Base-by-base conservation (phyloP, 1,140 invertebrate genomes). In the Magallana ariakensis region DNA sequence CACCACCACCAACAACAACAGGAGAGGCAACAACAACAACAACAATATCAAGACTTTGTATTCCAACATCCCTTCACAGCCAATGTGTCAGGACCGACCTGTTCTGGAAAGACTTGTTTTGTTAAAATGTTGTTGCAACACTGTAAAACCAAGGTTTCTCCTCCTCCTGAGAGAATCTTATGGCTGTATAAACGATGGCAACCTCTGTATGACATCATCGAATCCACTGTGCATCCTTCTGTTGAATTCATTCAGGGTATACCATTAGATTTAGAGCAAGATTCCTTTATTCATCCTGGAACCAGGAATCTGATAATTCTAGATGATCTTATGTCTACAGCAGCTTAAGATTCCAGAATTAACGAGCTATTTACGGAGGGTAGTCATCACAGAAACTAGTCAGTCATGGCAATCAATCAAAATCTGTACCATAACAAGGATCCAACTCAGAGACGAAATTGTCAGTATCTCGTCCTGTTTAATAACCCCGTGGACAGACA, bases 161-260 rank as follows among this genome's bases (percentile, higher is more conserved):
- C 80, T n/a, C n/a, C 57, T 8, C 80, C 85, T 8, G n/a, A 87
- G 62, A 82, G 80, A 56, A 81, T 87, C n/a, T 9, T 89, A 1
- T 89, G 86, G 89, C 83, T 87, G n/a, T 87, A 87, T 56, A 87
- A 82, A 15, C 57, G 62, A 82, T 89, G 89, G 88, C 86, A 89
- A 80, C 85, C 54, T 10, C 55, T 80, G 66, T 85, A 80, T 22
- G 46, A 80, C 4, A 4, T 33, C 54, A 85, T 55, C 81, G 75
- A 58, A 80, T 11, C 53, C 2, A 80, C 26, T 11, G 80, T 62
- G 15, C 53, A 16, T n/a, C 83, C 86, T n/a, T 1, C 56, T 1
- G 80, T 86, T 13, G 75, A 86, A 53, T 86, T 86, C 46, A 70
- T 86, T 8, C 85, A 66, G 16, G 85, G 85, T 9, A 83, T 87